Conservation (phyloP, 2,113 vertebrate species). For the Manacus vitellinus region DNA sequence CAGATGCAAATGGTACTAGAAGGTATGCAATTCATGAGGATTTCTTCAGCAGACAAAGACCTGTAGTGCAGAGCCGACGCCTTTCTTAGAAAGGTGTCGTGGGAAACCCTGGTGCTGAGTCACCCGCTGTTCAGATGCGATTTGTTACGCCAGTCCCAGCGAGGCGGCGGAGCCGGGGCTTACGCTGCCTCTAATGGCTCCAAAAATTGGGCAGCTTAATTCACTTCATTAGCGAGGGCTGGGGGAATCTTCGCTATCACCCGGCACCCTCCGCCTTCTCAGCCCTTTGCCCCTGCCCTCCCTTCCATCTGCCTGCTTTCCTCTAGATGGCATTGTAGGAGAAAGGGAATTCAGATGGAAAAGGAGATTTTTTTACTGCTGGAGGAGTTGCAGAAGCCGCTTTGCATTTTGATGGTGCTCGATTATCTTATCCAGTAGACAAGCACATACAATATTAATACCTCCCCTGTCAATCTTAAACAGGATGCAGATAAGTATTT, state of each 20-base stretch:
- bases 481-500: conserved; percentile 28
- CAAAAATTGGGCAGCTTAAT: background rate
- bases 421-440: conserved; percentile 36
- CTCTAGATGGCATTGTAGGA: conserved; percentile 67
- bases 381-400: background rate
- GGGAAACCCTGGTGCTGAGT: background rate
- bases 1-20: background rate
- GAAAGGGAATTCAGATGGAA: conserved; percentile 27
- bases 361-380: background rate
- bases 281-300: background rate
- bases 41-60: background rate
- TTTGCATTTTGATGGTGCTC: conserved; percentile 41
- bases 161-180: background rate
- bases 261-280: fast-evolving
- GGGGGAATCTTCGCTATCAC: background rate
- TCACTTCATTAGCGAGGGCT: background rate
- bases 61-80: fast-evolving
- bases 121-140: fast-evolving
- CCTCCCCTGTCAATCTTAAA: background rate
- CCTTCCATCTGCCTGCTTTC: background rate
- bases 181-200: background rate
- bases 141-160: background rate
- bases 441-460: conserved; percentile 45
- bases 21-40: background rate
- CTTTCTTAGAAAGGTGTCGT: background rate